Evolutionary conservation across 2,113 vertebrate genomes (phyloP), one percentile per base, ranked within the genome.

Genomic region (Desmodus rotundus): DNA sequence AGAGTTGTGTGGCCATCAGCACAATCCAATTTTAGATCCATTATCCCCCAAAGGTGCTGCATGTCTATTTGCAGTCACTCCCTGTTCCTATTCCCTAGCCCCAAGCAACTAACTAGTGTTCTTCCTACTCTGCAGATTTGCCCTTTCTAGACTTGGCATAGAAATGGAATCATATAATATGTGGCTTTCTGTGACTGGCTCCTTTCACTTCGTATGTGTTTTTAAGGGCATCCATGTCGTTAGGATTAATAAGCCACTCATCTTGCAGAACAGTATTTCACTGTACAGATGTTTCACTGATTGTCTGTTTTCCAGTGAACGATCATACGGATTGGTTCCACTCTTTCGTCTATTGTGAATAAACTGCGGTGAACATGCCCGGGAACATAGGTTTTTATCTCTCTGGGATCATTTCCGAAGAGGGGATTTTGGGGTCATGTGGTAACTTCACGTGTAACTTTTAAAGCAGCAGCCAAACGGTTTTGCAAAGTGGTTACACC

Each of bases 351-450:
- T 68, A 31, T 28, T 65, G 19, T 33, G 54, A 81, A 19, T 50
- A 63, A 22, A 19, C 11, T n/a, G 10, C 28, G n/a, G 3, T 4
- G 20, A 47, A 61, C 19, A 7, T 36, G 78, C 72, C 50, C 0
- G 0, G 38, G 70, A 52, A 31, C 31, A 17, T 26, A 19, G 15
- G 22, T 20, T 84, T 96, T 68, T 19, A 65, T 63, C 78, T 86
- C 33, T 95, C 89, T 80, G 68, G 41, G 19, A 52, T 61, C 73
- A 63, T 28, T 93, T 65, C 16, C 38, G 24, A 24, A 68, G 52
- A 72, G 22, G 0, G 13, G 65, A 89, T 72, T 50, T 0, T 28
- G 33, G 11, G 26, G 22, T 78, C 36, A 76, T 77, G n/a, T 26
- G 33, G 50, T 56, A 24, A 70, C 28, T 22, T 43, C 1, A 87